Base-by-base conservation (phyloP, 2,888 invertebrate genomes). In the Anodontia alba region DNA sequence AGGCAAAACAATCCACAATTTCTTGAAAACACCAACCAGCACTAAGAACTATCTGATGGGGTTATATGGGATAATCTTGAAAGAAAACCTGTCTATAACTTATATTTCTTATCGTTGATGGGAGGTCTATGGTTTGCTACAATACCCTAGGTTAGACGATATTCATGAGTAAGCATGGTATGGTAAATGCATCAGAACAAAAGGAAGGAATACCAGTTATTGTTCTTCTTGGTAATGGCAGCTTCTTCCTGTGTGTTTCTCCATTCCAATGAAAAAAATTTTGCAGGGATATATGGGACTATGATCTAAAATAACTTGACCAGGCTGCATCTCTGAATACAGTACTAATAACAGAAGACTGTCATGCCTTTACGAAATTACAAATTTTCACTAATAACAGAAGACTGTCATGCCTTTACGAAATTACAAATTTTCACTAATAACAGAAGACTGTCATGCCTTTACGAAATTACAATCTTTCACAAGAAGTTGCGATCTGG, bases 141-240 rank as follows among this genome's bases (percentile, higher is more conserved):
- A 80, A 36, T 68, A 83, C 84, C 23, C 66, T 83, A 42, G 81
- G 82, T 1, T 82, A 79, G 82, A 83, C 83, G 78, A 80, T 80
- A 42, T 83, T 81, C 36, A 23, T 57, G 33, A 72, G 77, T 17
- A 51, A 72, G 42, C 74, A 72, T 82, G 83, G 80, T 0, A 57
- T 81, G 23, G 49, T 78, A 12, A 33, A 76, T 33, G 36, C 20
- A 31, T 36, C 43, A 26, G 2, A 49, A 17, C 43, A 75, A 36
- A 81, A 83, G 84, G 86, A 81, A 29, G 86, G 84, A 17, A 26
- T 88, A 38, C 86, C 88, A 17, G 88, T 85, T 43, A n/a, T 49
- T 42, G 20, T 49, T 15, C 17, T 49, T 17, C 17, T 49, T 15
- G 49, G 49, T n/a, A 17, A 87, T 73, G 88, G 84, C 84, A 88